Conservation (phyloP, 2,113 vertebrate genomes). For the Daphoenositta chrysoptera region DNA sequence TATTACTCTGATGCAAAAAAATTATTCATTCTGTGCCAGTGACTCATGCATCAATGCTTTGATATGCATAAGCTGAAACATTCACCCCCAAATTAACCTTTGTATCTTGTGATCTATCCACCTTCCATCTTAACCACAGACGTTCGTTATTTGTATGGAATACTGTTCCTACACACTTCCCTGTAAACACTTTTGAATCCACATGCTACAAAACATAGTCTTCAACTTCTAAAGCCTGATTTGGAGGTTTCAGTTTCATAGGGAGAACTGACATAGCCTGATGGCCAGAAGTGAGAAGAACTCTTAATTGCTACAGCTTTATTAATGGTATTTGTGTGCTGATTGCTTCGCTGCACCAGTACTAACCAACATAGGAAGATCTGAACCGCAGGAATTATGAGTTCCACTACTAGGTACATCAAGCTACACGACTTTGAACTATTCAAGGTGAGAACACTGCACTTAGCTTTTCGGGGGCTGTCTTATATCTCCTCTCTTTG, state of each 20-base stretch:
- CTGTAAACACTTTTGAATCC: neutral
- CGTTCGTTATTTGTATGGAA: neutral
- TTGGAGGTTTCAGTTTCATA: neutral
- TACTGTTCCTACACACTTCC: neutral
- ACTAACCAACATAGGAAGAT: neutral
- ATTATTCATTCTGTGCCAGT: constrained; percentile 1
- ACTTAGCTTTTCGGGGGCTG: neutral
- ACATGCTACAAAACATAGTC: neutral
- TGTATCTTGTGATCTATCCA: constrained; percentile 1
- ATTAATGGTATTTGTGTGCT: neutral
- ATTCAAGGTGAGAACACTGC: neutral
- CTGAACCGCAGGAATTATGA: neutral
- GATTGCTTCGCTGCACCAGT: fast-evolving
- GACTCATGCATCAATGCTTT: constrained; percentile 43
- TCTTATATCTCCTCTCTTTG: neutral
- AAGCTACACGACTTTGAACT: neutral
- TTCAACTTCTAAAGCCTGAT: neutral
- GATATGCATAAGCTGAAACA: constrained; percentile 15
- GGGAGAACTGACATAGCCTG: neutral
- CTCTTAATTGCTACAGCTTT: neutral
- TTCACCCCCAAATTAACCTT: constrained; percentile 1
- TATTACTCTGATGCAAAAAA: constrained; percentile 20
- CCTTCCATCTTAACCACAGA: neutral
- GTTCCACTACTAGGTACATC: neutral
- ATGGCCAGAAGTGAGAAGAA: neutral